Percentiles rank a stretch among this genome's conserved stretches.
Conservation (phyloP, 2,113 vertebrate species). For the Glareola pratincola region DNA sequence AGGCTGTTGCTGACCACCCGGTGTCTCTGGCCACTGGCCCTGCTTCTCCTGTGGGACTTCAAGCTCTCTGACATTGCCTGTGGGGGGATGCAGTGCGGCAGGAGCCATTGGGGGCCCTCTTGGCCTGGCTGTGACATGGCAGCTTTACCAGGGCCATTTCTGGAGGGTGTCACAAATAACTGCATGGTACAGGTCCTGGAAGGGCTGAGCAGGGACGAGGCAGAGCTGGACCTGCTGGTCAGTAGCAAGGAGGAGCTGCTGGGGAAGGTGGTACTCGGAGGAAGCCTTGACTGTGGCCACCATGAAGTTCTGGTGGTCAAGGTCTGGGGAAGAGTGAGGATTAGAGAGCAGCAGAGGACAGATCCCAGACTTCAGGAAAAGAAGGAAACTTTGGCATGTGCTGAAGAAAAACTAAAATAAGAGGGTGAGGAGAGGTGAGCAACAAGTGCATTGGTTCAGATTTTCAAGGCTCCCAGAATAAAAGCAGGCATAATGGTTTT, state of each 20-base stretch:
- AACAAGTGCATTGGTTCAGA: background rate
- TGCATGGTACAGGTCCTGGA: background rate
- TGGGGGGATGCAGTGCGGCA: background rate
- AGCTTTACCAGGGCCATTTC: no score
- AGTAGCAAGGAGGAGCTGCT: background rate
- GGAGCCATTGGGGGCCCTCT: fast-evolving
- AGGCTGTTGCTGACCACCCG: background rate
- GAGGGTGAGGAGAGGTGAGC: fast-evolving
- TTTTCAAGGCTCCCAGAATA: background rate
- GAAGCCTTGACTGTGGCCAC: background rate
- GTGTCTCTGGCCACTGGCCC: fast-evolving
- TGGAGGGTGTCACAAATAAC: background rate
- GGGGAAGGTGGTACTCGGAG: background rate
- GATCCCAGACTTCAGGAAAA: background rate
- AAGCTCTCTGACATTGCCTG: fast-evolving
- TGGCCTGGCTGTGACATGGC: no score
- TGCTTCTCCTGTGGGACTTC: background rate
- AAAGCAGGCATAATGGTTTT: background rate
- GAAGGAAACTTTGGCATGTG: background rate
- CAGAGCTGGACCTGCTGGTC: background rate
- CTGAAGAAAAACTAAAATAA: background rate
- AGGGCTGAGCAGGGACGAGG: background rate
- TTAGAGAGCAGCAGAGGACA: background rate
- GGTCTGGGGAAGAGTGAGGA: background rate
- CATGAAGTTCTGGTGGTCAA: background rate